Evolutionary conservation across 2,888 invertebrate species (phyloP).

Genomic region (Caenorhabditis angaria): DNA sequence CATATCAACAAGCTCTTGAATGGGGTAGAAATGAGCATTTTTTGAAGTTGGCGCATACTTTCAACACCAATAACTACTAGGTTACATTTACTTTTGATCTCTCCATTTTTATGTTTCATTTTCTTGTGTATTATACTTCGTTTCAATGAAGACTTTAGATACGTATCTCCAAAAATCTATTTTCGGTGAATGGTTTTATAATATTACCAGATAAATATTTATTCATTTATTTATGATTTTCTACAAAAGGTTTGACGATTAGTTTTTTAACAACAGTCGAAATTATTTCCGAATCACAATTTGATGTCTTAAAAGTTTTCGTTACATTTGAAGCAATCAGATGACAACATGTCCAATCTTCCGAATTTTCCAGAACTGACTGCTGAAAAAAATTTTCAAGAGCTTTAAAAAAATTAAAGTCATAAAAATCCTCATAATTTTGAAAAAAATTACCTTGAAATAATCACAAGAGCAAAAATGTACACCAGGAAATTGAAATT

Average conservation of each 20-base stretch:
- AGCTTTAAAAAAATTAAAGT: not conserved
- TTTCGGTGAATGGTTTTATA: too few relatives aligned
- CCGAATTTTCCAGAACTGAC: constrained; percentile 14
- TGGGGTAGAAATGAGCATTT: constrained; percentile 51
- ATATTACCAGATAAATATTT: too few relatives aligned
- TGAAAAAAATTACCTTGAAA: constrained; percentile 16
- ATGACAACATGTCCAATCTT: constrained; percentile 28
- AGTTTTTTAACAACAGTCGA: constrained; percentile 11
- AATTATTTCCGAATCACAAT: constrained; percentile 16
- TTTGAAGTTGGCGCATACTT: constrained; percentile 49
- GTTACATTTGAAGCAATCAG: constrained; percentile 9
- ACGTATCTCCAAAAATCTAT: too few relatives aligned
- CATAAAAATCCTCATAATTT: too few relatives aligned
- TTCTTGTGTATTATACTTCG: not conserved
- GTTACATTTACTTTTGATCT: not conserved
- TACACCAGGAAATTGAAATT: constrained; percentile 22
- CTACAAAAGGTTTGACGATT: not conserved
- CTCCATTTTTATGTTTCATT: constrained; percentile 3
- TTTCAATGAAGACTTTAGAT: not conserved
- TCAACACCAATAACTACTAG: constrained; percentile 53
- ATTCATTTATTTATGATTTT: not conserved
- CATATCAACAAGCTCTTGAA: constrained; percentile 47
- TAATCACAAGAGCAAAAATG: constrained; percentile 27
- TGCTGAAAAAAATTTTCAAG: not conserved
- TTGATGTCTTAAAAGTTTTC: not conserved